Percentiles rank a stretch among this genome's conserved stretches.
phyloP scores from a whole-genome alignment of 1,140 invertebrate genomes.

The Mercenaria mercenaria region DNA sequence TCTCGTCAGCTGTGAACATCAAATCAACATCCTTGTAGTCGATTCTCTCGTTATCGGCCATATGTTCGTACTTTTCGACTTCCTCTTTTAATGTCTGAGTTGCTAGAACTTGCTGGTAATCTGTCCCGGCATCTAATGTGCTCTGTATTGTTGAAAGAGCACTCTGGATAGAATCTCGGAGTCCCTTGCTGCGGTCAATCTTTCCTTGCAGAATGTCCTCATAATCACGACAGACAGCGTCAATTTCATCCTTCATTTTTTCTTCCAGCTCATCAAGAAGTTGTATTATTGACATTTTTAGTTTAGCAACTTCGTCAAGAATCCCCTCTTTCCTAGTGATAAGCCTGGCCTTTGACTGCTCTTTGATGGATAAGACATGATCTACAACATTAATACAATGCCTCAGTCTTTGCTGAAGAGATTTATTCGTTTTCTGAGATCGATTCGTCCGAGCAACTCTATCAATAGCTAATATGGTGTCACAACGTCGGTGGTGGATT shows the following conservation, averaged over 20 bases:
- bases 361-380: slow-evolving; percentile 38
- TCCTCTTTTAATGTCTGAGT: slow-evolving; percentile 45
- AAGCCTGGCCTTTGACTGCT: slow-evolving; percentile 7
- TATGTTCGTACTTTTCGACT: slow-evolving; percentile 53
- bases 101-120: slow-evolving; percentile 42
- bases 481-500: slow-evolving; percentile 41
- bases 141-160: slow-evolving; percentile 20
- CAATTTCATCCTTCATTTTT: slow-evolving; percentile 61
- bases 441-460: not conserved
- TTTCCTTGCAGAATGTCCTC: slow-evolving; percentile 57
- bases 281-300: slow-evolving; percentile 54
- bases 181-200: slow-evolving; percentile 55
- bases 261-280: slow-evolving; percentile 61
- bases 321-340: slow-evolving; percentile 52
- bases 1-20: slow-evolving; percentile 54
- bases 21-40: slow-evolving; percentile 62
- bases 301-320: slow-evolving; percentile 54
- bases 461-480: slow-evolving; percentile 40
- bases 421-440: slow-evolving; percentile 33
- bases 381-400: slow-evolving; percentile 55
- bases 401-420: slow-evolving; percentile 24
- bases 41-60: slow-evolving; percentile 56
- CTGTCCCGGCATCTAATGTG: slow-evolving; percentile 8
- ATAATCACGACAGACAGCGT: slow-evolving; percentile 56
- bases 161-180: slow-evolving; percentile 54